Evolutionary conservation across 2,113 vertebrate species (phyloP).

Genomic region (Tretioscincus oriximinensis): DNA sequence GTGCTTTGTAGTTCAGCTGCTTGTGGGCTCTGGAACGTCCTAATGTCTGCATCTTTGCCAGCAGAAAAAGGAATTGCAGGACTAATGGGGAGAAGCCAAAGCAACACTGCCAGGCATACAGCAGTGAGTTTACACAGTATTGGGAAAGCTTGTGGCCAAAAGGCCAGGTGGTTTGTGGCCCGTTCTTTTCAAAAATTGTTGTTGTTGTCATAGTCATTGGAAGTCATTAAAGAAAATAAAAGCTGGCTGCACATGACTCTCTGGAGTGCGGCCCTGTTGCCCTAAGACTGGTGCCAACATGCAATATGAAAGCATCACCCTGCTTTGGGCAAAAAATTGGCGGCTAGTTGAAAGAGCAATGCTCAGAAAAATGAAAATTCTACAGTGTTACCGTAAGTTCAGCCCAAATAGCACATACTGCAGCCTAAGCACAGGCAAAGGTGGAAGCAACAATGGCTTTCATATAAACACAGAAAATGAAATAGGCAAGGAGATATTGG

Average conservation of each 20-base stretch:
- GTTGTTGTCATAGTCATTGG: conserved; percentile 13
- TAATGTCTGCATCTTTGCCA: not conserved
- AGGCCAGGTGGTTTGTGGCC: conserved; percentile 51
- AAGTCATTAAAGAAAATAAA: conserved; percentile 59
- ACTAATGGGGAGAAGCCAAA: not conserved
- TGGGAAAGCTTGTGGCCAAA: conserved; percentile 42
- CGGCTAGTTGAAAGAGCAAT: not conserved
- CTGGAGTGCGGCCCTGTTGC: conserved; percentile 34
- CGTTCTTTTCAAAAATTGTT: not conserved
- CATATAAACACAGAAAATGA: not conserved
- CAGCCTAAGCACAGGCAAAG: not conserved
- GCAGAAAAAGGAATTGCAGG: conserved; percentile 16
- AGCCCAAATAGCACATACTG: not conserved
- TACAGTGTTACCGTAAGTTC: not conserved
- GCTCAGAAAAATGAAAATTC: not conserved
- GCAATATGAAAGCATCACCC: conserved; percentile 32
- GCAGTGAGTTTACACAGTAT: not conserved
- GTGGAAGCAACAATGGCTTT: not conserved
- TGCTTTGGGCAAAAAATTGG: not conserved
- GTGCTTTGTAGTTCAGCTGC: not conserved
- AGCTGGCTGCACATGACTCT: conserved; percentile 31
- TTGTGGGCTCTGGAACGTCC: not conserved
- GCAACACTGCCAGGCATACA: not conserved
- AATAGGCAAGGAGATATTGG: not conserved
- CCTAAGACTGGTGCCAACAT: conserved; percentile 32